These are phyloP conservation scores for Himalopsyche tibetana DNA, from an alignment of 2,888 invertebrate genomes.

Conservation along the genomic window DNA sequence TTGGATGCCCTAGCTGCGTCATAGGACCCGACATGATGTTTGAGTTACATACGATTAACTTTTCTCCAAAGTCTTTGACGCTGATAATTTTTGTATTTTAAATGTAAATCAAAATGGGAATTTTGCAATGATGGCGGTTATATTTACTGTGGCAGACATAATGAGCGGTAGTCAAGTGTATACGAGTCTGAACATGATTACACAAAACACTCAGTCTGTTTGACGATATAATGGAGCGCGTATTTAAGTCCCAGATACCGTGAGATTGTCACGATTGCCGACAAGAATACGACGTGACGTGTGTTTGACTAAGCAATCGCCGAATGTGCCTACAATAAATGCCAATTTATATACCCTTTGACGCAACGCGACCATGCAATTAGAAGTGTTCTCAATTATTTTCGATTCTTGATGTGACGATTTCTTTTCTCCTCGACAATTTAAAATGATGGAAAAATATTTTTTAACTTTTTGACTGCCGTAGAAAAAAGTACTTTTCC, in stretches of 20 bases:
- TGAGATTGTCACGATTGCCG: constrained; percentile 59
- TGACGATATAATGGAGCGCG: constrained; percentile 58
- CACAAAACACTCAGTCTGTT: constrained; percentile 54
- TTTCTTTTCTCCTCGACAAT: too few relatives aligned
- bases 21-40: too few relatives aligned
- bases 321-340: background rate
- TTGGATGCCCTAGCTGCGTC: too few relatives aligned
- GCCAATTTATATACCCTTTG: constrained; percentile 39
- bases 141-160: constrained; percentile 25
- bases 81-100: too few relatives aligned
- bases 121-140: background rate
- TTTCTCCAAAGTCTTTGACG: too few relatives aligned
- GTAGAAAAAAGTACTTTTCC: too few relatives aligned
- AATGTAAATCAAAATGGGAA: too few relatives aligned
- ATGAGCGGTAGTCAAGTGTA: constrained; percentile 24
- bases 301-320: constrained; percentile 1
- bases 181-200: constrained; percentile 51
- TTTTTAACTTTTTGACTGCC: too few relatives aligned
- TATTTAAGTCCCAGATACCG: constrained; percentile 59
- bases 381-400: too few relatives aligned
- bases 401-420: too few relatives aligned
- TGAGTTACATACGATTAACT: too few relatives aligned
- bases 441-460: too few relatives aligned
- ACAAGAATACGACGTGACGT: constrained; percentile 16
- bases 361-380: background rate